Evolutionary conservation across 2,113 vertebrate genomes (phyloP).

Genomic region (Ivindomyrus marchei): DNA sequence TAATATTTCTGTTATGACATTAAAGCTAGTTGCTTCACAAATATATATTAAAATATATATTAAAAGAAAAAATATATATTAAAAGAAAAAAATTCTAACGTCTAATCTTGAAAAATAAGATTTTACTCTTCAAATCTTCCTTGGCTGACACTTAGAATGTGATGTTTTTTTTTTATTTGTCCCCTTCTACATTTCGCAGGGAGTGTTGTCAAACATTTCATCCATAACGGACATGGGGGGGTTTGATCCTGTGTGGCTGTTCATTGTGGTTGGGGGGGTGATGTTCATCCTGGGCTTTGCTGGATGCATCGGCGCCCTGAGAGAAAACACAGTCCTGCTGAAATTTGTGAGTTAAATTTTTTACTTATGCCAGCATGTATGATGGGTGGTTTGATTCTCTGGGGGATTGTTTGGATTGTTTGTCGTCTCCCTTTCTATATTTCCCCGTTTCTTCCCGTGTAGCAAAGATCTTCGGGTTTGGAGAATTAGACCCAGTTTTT

Average conservation of each 20-base stretch:
- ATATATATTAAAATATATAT: not conserved
- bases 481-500: not conserved
- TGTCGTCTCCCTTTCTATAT: not conserved
- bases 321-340: conserved; percentile 83
- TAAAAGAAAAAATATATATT: not conserved
- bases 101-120: not conserved
- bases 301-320: conserved; percentile 82
- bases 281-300: conserved; percentile 89
- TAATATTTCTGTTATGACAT: not conserved
- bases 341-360: conserved; percentile 75
- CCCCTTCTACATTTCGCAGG: conserved; percentile 50
- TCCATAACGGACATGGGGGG: conserved; percentile 84
- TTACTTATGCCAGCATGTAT: not conserved
- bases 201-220: conserved; percentile 81
- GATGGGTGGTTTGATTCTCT: not conserved
- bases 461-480: not conserved
- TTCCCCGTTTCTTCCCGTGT: not conserved
- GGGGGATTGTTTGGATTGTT: not conserved
- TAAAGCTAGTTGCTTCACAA: not conserved
- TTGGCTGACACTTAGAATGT: not conserved
- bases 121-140: not conserved
- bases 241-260: conserved; percentile 88
- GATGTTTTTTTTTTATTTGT: not conserved
- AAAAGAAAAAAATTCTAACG: not conserved
- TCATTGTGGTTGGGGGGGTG: conserved; percentile 79